Conservation (phyloP, 2,888 invertebrate species). For the Dascillus cervinus region DNA sequence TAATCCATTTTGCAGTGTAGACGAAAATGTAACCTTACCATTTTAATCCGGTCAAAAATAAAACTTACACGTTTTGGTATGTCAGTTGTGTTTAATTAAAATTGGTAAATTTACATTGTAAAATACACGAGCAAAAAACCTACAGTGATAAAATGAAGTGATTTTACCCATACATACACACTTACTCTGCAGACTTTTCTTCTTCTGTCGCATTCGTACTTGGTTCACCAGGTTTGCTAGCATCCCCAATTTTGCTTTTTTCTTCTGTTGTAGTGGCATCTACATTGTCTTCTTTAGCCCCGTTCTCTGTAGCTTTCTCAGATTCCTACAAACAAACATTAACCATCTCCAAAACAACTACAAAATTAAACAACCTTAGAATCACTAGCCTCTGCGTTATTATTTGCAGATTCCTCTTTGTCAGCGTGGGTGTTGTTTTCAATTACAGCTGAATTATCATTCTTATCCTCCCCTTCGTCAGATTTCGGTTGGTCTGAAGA, state of each 20-base stretch:
- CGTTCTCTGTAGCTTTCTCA: slow-evolving; percentile 37
- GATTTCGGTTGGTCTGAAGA: slow-evolving; percentile 13
- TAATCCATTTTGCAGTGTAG: slow-evolving; percentile 14
- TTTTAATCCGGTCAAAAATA: slow-evolving; percentile 10
- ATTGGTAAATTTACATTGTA: slow-evolving; percentile 25
- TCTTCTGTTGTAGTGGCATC: slow-evolving; percentile 27
- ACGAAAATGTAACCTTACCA: slow-evolving; percentile 23
- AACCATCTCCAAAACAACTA: not conserved
- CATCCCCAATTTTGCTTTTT: slow-evolving; percentile 29
- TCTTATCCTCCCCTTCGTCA: slow-evolving; percentile 14
- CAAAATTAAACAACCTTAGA: too few species aligned
- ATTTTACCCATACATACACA: slow-evolving; percentile 13
- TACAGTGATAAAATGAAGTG: slow-evolving; percentile 21
- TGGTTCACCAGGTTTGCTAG: slow-evolving; percentile 24
- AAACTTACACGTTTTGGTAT: too few species aligned
- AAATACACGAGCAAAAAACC: slow-evolving; percentile 22
- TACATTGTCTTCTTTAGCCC: slow-evolving; percentile 37
- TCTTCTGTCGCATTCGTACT: slow-evolving; percentile 30
- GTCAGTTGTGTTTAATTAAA: slow-evolving; percentile 9
- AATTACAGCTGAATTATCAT: slow-evolving; percentile 12
- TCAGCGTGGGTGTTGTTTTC: slow-evolving; percentile 21
- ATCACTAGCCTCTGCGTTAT: slow-evolving; percentile 29
- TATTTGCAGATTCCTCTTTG: slow-evolving; percentile 33
- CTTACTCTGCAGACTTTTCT: slow-evolving; percentile 34
- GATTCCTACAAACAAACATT: not conserved